Conservation (phyloP, 2,797 vertebrate species). For the Podarcis siculus region DNA sequence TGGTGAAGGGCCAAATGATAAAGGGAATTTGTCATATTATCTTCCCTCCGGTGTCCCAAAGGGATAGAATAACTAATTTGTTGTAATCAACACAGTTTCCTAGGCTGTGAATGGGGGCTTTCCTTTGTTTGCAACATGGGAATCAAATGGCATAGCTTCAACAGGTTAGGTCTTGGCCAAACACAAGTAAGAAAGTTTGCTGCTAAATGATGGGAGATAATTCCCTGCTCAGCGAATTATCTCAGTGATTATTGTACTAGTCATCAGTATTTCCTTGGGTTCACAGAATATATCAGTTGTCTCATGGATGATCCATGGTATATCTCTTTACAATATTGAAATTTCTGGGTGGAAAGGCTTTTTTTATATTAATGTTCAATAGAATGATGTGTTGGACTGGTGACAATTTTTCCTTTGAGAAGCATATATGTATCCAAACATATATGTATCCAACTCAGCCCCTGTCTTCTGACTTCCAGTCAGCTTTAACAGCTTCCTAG, state of each 20-base stretch:
- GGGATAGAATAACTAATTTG: neutral
- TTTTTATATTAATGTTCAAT: neutral
- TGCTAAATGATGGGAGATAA: neutral
- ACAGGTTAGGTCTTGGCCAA: neutral
- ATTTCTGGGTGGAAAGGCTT: neutral
- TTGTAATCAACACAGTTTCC: neutral
- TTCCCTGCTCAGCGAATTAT: neutral
- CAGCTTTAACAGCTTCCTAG: neutral
- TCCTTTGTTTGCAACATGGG: neutral
- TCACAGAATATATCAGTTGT: neutral
- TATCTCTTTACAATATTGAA: slow-evolving; percentile 15
- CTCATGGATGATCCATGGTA: slow-evolving; percentile 28
- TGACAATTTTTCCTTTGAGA: slow-evolving; percentile 26
- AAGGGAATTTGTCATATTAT: neutral
- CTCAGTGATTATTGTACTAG: neutral
- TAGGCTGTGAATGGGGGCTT: neutral
- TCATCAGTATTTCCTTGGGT: neutral
- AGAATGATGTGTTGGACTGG: slow-evolving; percentile 2
- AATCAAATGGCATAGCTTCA: neutral
- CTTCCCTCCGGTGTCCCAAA: neutral
- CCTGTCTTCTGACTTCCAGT: neutral
- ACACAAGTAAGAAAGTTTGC: neutral
- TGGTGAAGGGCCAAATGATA: neutral
- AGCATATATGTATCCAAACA: rapidly evolving
- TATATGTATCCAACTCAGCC: neutral